These are phyloP conservation scores for Dryoscopus gambensis DNA, from an alignment of 2,113 vertebrate species.

Conservation along the genomic window DNA sequence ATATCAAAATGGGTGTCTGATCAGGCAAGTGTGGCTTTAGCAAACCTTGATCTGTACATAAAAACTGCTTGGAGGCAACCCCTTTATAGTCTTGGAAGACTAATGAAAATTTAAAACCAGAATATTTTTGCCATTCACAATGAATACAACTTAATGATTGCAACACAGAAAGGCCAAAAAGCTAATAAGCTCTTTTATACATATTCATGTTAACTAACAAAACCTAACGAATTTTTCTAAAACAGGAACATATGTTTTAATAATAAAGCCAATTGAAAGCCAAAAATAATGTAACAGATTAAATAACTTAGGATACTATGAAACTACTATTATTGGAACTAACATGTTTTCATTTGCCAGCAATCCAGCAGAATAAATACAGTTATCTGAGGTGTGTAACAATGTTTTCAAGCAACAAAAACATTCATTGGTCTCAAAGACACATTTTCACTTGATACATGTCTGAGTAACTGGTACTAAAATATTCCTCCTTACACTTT, in stretches of 20 bases:
- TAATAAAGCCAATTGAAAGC: neutral
- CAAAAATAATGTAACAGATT: neutral
- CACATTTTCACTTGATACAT: neutral
- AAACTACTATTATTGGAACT: neutral
- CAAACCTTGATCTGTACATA: neutral
- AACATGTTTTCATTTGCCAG: neutral
- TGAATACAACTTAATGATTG: neutral
- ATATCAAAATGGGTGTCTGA: neutral
- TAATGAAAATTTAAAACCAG: neutral
- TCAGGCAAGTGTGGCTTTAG: neutral
- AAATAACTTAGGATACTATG: neutral
- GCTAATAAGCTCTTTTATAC: neutral
- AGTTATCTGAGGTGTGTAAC: neutral
- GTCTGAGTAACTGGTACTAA: neutral
- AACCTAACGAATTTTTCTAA: neutral
- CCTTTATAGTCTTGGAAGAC: neutral
- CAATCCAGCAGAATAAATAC: neutral
- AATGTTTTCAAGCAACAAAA: neutral
- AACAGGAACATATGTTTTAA: neutral
- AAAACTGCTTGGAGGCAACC: neutral
- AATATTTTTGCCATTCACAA: neutral
- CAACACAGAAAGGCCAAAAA: neutral
- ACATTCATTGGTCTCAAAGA: neutral
- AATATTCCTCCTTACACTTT: neutral
- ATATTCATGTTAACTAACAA: neutral